phyloP scores from a whole-genome alignment of 2,113 vertebrate species.

The Bubalus kerabau region DNA sequence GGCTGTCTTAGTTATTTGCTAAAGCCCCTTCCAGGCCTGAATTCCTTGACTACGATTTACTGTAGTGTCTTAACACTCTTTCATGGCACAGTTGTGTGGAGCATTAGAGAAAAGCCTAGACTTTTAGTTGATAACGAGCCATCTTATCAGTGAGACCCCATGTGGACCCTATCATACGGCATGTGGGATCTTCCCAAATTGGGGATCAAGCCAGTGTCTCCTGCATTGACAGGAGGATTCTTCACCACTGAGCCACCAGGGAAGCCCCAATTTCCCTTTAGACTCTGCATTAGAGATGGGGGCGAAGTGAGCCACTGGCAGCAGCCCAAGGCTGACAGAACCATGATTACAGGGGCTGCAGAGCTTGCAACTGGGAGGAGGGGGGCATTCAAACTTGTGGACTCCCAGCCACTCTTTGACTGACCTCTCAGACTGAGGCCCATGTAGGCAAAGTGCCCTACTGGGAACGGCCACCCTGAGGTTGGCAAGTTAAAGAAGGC shows the following conservation, averaged over 20 bases:
- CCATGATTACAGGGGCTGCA: not conserved
- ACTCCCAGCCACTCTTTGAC: not conserved
- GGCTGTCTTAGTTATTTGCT: not conserved
- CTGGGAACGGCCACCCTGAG: not conserved
- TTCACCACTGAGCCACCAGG: not conserved
- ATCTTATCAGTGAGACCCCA: not conserved
- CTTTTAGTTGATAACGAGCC: constrained; percentile 54
- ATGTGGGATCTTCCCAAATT: not conserved
- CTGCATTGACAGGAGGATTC: not conserved
- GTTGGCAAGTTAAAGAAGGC: not conserved
- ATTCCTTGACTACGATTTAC: not conserved
- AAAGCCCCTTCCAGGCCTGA: constrained; percentile 41
- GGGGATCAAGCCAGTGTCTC: not conserved
- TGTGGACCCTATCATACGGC: not conserved
- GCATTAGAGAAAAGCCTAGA: constrained; percentile 42
- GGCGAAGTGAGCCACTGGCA: not conserved
- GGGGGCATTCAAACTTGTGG: not conserved
- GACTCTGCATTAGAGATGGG: not conserved
- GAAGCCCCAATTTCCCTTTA: not conserved
- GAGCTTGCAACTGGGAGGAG: not conserved
- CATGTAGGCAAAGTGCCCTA: accelerated
- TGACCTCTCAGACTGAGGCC: not conserved
- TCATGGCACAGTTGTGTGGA: constrained; percentile 5
- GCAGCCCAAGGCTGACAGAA: not conserved
- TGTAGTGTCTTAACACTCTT: constrained; percentile 27